A percentile compares a stretch with the other conserved stretches of the same genome.
These are phyloP conservation scores for Yponomeuta cagnagella DNA, from an alignment of 2,888 invertebrate species.

Conservation along the genomic window DNA sequence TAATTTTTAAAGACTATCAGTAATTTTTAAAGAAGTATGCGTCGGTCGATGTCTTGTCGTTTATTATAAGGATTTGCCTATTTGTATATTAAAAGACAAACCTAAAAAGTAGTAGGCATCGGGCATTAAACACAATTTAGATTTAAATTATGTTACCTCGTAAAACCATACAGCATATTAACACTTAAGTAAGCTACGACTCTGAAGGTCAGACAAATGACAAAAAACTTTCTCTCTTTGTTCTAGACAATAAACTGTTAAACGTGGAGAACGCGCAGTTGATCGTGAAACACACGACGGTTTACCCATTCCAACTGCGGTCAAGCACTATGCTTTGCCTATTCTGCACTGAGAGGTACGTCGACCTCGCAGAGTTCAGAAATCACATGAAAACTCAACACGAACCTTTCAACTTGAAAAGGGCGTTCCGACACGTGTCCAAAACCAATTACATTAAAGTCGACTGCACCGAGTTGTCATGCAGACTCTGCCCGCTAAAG, in stretches of 20 bases:
- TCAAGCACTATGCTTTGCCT: constrained; percentile 51
- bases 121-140: not conserved
- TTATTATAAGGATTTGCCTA: no score
- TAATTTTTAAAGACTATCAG: no score
- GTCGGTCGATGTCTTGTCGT: no score
- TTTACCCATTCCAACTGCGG: constrained; percentile 58
- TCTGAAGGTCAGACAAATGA: not conserved
- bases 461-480: constrained; percentile 20
- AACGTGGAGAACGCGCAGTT: constrained; percentile 49
- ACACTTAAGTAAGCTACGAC: not conserved
- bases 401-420: constrained; percentile 22
- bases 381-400: constrained; percentile 46
- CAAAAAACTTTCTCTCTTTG: constrained; percentile 41
- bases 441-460: constrained; percentile 21
- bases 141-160: not conserved
- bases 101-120: no score
- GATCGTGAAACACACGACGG: constrained; percentile 56
- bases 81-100: no score
- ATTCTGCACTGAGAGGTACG: constrained; percentile 56
- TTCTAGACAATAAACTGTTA: constrained; percentile 47
- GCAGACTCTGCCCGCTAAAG: constrained; percentile 17
- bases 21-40: no score
- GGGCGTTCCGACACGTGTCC: constrained; percentile 23
- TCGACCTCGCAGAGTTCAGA: constrained; percentile 47
- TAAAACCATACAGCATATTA: not conserved